Evolutionary conservation across 2,888 invertebrate genomes (phyloP).

Genomic region (Gasteruption jaculator): DNA sequence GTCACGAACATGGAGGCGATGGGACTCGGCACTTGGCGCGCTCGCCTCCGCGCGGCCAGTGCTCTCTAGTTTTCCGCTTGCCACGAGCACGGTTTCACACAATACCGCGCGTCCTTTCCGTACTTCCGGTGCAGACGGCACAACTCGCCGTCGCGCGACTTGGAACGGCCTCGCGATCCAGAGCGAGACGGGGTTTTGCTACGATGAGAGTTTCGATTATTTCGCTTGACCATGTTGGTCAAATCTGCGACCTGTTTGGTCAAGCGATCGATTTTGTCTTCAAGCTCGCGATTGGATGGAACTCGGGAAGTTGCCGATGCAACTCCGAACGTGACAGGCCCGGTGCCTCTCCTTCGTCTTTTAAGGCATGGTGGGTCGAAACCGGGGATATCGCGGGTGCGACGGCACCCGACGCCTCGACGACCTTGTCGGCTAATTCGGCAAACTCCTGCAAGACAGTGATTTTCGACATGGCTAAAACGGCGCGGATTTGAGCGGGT

Average conservation of each 20-base stretch:
- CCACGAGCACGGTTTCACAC: slow-evolving; percentile 14
- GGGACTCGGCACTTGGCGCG: background rate
- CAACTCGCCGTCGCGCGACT: background rate
- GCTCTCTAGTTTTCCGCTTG: background rate
- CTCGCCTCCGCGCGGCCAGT: background rate
- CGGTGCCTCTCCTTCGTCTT: too few relatives aligned
- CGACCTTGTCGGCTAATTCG: slow-evolving; percentile 6
- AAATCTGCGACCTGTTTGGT: background rate
- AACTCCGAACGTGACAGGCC: background rate
- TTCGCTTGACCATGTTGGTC: background rate
- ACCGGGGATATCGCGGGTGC: background rate
- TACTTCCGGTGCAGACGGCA: slow-evolving; percentile 12
- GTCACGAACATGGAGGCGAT: background rate
- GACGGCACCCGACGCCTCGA: background rate
- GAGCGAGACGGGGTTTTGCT: too few relatives aligned
- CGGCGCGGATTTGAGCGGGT: slow-evolving; percentile 7
- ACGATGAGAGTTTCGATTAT: background rate
- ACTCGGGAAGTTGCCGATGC: background rate
- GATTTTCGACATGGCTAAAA: slow-evolving; percentile 5
- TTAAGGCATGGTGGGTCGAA: background rate
- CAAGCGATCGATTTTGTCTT: background rate
- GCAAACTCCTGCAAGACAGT: slow-evolving; percentile 11
- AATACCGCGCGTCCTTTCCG: slow-evolving; percentile 15
- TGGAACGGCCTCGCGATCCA: background rate
- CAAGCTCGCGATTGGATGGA: background rate